A percentile compares a stretch with the other conserved stretches of the same genome.
Conservation (phyloP, 2,888 invertebrate genomes). For the Aphidius colemani region DNA sequence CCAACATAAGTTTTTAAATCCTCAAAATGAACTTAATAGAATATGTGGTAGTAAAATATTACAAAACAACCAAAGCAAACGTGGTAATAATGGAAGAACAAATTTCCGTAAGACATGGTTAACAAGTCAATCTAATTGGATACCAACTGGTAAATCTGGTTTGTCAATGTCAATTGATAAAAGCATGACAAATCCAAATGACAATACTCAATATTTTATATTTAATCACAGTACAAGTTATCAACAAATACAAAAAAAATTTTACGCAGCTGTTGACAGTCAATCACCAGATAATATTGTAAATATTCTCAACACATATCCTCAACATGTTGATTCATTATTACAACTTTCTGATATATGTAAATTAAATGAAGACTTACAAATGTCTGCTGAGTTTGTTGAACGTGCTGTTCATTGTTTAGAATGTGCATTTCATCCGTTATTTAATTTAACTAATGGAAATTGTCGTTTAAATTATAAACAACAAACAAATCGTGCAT, state of each 20-base stretch:
- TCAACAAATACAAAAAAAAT: constrained; percentile 74
- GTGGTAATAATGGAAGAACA: constrained; percentile 66
- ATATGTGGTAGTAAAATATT: constrained; percentile 82
- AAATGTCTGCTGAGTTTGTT: constrained; percentile 77
- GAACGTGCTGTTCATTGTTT: constrained; percentile 78
- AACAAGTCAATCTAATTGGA: constrained; percentile 74
- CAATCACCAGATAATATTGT: constrained; percentile 79
- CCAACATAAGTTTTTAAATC: constrained; percentile 75
- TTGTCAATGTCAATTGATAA: constrained; percentile 71
- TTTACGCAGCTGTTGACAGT: constrained; percentile 78
- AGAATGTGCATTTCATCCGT: constrained; percentile 79
- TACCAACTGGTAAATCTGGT: constrained; percentile 71
- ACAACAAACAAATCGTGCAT: constrained; percentile 79
- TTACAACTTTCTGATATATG: constrained; percentile 82
- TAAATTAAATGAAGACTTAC: constrained; percentile 76
- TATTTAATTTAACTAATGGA: constrained; percentile 77
- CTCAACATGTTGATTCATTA: constrained; percentile 80
- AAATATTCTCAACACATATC: constrained; percentile 72
- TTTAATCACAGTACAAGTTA: constrained; percentile 78
- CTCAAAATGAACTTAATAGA: constrained; percentile 78
- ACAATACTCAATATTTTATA: constrained; percentile 68
- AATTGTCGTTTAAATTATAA: constrained; percentile 78
- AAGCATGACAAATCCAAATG: constrained; percentile 31
- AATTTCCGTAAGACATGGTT: constrained; percentile 64
- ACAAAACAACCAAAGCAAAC: constrained; percentile 69